phyloP scores from a whole-genome alignment of 64 coral and sea anemone genomes.

The Dendronephthya gigantea region DNA sequence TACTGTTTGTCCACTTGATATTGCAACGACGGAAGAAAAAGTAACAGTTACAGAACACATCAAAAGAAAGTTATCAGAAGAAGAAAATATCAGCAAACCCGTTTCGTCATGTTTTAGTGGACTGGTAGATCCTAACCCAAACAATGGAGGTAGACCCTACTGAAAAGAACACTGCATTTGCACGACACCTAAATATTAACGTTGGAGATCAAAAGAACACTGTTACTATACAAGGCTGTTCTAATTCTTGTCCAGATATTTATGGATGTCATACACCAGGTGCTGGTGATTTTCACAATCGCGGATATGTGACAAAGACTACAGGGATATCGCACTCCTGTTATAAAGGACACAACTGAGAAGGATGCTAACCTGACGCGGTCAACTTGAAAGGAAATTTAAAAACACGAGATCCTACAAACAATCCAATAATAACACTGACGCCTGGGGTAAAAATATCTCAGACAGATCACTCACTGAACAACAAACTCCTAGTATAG shows the following conservation, averaged over 20 bases:
- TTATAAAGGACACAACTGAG: too few species aligned
- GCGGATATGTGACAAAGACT: neutral
- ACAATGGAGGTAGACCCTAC: neutral
- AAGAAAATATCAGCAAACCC: neutral
- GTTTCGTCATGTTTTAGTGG: neutral
- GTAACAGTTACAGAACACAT: neutral
- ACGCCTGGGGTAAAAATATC: neutral
- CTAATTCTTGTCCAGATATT: neutral
- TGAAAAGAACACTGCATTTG: neutral
- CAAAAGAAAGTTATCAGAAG: neutral
- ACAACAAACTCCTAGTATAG: neutral
- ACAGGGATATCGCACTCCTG: too few species aligned
- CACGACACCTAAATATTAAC: neutral
- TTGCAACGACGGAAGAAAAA: neutral
- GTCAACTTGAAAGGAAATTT: too few species aligned
- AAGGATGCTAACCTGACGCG: too few species aligned
- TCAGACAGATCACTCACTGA: neutral
- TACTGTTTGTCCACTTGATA: neutral
- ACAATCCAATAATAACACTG: too few species aligned
- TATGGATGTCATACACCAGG: neutral
- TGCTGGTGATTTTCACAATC: neutral
- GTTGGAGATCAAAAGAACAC: neutral
- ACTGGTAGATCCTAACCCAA: neutral
- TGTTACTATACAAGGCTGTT: neutral
- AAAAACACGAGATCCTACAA: too few species aligned